Evolutionary conservation across 2,797 vertebrate species (phyloP), one percentile per base, ranked within the genome.

Genomic region (Cetoscarus ocellatus): DNA sequence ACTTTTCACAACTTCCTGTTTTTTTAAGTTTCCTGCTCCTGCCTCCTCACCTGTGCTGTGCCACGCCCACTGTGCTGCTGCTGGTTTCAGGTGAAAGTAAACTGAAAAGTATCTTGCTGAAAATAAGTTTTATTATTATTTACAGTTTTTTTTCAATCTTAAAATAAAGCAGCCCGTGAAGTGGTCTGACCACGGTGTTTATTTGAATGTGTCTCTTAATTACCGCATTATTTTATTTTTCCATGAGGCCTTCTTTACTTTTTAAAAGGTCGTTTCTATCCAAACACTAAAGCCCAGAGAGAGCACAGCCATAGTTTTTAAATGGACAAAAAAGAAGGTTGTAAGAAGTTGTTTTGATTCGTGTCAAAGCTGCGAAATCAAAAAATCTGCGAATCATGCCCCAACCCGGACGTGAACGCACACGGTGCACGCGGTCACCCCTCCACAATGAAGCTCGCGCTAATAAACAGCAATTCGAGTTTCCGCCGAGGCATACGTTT

Each of bases 31-130:
- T 72, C 39, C 47, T 48, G 12, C 52, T 51, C 47, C 48, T 19
- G 45, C 2, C 43, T 0, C 13, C 43, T 61, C 83, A 91, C 90
- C 91, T 91, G 81, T 58, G 8, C 27, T 5, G 19, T 0, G 83
- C 80, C 90, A 89, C 91, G 74, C 91, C 92, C 86, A 88, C 80
- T 42, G 10, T 1, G 13, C 15, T 2, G 8, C 38, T 12, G 1
- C 13, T 0, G 17, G 45, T 10, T 44, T 44, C 13, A 13, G 43
- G 1, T 0, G 4, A 12, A 61, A 53, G 8, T 0, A 10, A 0
- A 2, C 1, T 1, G 11, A 57, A 5, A 14, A 4, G 43, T 56
- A 34, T 8, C 6, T 11, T 4, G 12, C 6, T 15, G 12, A 8
- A 40, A 1, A n/a, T 7, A 8, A 10, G 19, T 2, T 27, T 27